phyloP scores from a whole-genome alignment of 1,140 invertebrate genomes.

The Physella acuta region DNA sequence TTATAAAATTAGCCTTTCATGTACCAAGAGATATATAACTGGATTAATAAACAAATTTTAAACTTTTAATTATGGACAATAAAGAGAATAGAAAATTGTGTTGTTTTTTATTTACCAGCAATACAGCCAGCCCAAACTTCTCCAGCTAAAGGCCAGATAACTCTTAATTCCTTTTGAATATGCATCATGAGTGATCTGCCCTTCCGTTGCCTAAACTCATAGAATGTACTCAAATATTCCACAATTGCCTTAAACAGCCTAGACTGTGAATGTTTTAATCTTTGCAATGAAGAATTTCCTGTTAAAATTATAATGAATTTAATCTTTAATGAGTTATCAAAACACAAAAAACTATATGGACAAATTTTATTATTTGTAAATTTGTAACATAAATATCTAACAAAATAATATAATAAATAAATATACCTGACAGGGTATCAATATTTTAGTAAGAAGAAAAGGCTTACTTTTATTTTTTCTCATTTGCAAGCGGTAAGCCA shows the following conservation, averaged over 20 bases:
- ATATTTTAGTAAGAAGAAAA: too few species aligned
- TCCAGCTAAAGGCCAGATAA: not conserved
- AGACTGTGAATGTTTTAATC: slow-evolving; percentile 14
- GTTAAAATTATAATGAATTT: not conserved
- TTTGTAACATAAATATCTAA: too few species aligned
- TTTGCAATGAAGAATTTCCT: not conserved
- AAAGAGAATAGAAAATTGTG: too few species aligned
- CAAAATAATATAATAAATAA: too few species aligned
- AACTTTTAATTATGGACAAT: too few species aligned
- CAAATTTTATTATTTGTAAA: too few species aligned
- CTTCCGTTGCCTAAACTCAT: not conserved
- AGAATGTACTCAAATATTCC: slow-evolving; percentile 4
- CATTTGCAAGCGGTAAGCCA: slow-evolving; percentile 19
- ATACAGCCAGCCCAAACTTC: slow-evolving; percentile 7
- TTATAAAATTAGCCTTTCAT: too few species aligned
- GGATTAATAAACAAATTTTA: too few species aligned
- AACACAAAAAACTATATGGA: too few species aligned
- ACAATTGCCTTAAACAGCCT: not conserved
- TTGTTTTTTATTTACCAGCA: slow-evolving; percentile 11
- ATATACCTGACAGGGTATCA: too few species aligned
- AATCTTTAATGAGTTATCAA: too few species aligned
- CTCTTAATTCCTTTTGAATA: not conserved
- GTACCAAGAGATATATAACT: too few species aligned
- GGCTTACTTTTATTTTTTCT: slow-evolving; percentile 16
- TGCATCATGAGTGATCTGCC: not conserved